These are phyloP conservation scores for Orchesella cincta DNA, from an alignment of 1,140 invertebrate genomes.

Conservation along the genomic window DNA sequence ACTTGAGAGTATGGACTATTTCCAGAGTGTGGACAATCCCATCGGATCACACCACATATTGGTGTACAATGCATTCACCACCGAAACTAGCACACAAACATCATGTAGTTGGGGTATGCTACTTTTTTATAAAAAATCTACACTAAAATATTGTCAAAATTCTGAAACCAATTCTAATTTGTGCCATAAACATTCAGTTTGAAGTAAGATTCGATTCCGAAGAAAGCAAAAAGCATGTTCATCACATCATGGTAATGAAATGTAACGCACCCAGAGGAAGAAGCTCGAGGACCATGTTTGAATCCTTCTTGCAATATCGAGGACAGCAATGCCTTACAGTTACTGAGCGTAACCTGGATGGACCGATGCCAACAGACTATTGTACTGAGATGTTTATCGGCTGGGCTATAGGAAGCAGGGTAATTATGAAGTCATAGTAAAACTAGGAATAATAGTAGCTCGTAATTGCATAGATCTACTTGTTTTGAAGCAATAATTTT, in stretches of 20 bases:
- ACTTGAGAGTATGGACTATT: not conserved
- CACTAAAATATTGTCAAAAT: not conserved
- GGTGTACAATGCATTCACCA: not conserved
- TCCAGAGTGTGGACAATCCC: not conserved
- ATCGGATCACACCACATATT: not conserved
- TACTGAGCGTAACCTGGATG: no score
- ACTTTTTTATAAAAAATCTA: not conserved
- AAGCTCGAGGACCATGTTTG: conserved; percentile 1
- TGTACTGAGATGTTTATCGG: conserved; percentile 1
- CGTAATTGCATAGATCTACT: not conserved
- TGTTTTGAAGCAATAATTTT: not conserved
- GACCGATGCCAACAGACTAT: not conserved
- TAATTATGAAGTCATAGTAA: no score
- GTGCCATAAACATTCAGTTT: no score
- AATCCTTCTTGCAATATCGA: not conserved
- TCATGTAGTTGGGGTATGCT: not conserved
- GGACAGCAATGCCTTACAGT: conserved; percentile 20
- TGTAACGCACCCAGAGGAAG: conserved; percentile 16
- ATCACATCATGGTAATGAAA: conserved; percentile 14
- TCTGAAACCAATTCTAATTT: not conserved
- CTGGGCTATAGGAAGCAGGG: not conserved
- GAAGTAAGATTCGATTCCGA: not conserved
- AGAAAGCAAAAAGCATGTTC: not conserved
- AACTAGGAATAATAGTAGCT: not conserved
- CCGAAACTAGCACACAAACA: not conserved